phyloP scores from a whole-genome alignment of 2,113 vertebrate genomes.

The Struthio camelus region DNA sequence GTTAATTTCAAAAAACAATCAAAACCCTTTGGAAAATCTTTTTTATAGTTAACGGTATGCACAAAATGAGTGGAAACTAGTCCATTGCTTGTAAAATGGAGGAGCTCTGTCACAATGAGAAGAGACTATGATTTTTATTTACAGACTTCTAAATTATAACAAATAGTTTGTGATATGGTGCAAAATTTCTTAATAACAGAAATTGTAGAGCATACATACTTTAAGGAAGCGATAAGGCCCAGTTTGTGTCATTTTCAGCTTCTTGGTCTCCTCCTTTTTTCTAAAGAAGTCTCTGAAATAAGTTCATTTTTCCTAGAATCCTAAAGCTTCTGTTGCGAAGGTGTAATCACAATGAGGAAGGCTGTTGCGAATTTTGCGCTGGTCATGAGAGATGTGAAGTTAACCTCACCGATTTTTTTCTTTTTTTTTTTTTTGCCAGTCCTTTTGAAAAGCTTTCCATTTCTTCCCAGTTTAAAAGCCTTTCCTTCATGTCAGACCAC shows the following conservation, averaged over 20 bases:
- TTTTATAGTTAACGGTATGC: not conserved
- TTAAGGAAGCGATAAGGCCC: not conserved
- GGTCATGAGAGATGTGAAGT: not conserved
- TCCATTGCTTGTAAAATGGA: not conserved
- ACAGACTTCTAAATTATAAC: not conserved
- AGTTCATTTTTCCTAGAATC: not conserved
- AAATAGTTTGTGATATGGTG: not conserved
- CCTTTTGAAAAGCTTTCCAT: not conserved
- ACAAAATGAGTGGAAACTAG: not conserved
- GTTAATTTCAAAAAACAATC: not conserved
- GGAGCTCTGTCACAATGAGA: not conserved
- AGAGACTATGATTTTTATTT: not conserved
- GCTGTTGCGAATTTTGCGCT: not conserved
- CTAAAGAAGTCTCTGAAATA: not conserved
- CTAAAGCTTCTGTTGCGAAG: not conserved
- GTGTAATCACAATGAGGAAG: not conserved
- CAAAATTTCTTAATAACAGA: not conserved
- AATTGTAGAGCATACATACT: not conserved
- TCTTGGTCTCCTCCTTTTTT: not conserved
- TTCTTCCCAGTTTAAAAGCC: not conserved
- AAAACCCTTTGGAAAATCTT: not conserved
- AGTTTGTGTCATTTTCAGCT: not conserved
- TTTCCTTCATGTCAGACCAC: not conserved
- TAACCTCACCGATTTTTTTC: not conserved
- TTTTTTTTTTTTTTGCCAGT: too few species aligned